Base-by-base conservation (phyloP, 2,113 vertebrate genomes). In the Argyrosomus japonicus region DNA sequence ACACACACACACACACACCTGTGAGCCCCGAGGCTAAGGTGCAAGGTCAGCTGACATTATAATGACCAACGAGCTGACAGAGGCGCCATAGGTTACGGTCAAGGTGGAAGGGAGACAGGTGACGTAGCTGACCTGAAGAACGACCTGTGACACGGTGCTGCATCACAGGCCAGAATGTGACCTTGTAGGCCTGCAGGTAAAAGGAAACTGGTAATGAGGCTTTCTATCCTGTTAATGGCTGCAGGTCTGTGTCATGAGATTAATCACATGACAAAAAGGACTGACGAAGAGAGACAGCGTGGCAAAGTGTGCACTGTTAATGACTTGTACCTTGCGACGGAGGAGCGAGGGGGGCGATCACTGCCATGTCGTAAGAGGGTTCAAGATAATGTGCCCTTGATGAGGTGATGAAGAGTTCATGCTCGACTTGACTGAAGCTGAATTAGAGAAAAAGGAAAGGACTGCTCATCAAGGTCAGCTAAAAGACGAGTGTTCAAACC, bases 191-290 rank as follows among this genome's bases (percentile, higher is more conserved):
- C 57, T 25, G 40, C 64, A 68, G 70, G 54, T 47, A n/a, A 48
- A 50, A 21, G 29, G 25, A 23, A 0, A 51, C 47, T 47, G 36
- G 25, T 48, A 74, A 87, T 76, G 71, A 80, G 45, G 21, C 54
- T 47, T 13, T 79, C 43, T 40, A 19, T 75, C 61, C 15, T 25
- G 50, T 10, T 17, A 61, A 77, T 13, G 69, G 21, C 54, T 51
- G 43, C 23, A 50, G 48, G 60, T 65, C 77, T 48, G 21, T 47
- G 67, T 62, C 78, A 78, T 13, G 19, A 77, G 61, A 76, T 76
- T 27, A 19, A 60, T 77, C 81, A 81, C 62, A 79, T 57, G 57
- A 77, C 68, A 48, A 27, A 63, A 64, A 19, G 12, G 64, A 56
- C 12, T 21, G 27, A 48, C 63, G 43, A 36, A 65, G 13, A 57